Percentiles rank a stretch among this genome's conserved stretches.
phyloP scores from a whole-genome alignment of 2,888 invertebrate species.

The Drosophila buzzatii region DNA sequence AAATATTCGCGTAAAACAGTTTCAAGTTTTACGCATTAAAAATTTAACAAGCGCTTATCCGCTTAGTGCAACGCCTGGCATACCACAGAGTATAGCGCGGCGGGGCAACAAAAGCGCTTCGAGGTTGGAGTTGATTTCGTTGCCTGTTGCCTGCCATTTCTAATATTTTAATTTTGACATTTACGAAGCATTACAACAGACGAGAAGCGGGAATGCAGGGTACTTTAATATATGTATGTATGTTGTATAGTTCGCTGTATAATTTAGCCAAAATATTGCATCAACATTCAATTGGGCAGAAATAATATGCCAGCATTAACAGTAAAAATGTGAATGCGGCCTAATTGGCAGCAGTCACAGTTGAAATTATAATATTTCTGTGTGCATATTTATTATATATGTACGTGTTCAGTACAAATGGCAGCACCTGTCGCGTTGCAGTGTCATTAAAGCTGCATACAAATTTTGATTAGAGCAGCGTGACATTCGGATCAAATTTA shows the following conservation, averaged over 20 bases:
- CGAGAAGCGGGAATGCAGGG: background rate
- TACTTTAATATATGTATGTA: background rate
- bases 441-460: constrained; percentile 11
- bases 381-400: constrained; percentile 18
- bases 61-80: constrained; percentile 73
- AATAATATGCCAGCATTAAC: constrained; percentile 72
- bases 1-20: constrained; percentile 66
- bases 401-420: background rate
- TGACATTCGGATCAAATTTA: background rate
- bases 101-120: background rate
- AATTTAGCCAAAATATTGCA: constrained; percentile 40
- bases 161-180: constrained; percentile 78
- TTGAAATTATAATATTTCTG: constrained; percentile 45
- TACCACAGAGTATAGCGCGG: constrained; percentile 18
- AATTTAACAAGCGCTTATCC: constrained; percentile 80
- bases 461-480: constrained; percentile 24
- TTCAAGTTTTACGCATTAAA: constrained; percentile 79
- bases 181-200: constrained; percentile 29
- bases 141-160: constrained; percentile 54
- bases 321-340: constrained; percentile 48
- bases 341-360: constrained; percentile 70
- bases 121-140: constrained; percentile 19
- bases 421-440: background rate
- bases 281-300: constrained; percentile 71
- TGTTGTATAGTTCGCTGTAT: constrained; percentile 21